These are phyloP conservation scores for Tipula helvola DNA, from an alignment of 2,888 invertebrate genomes.

Conservation along the genomic window DNA sequence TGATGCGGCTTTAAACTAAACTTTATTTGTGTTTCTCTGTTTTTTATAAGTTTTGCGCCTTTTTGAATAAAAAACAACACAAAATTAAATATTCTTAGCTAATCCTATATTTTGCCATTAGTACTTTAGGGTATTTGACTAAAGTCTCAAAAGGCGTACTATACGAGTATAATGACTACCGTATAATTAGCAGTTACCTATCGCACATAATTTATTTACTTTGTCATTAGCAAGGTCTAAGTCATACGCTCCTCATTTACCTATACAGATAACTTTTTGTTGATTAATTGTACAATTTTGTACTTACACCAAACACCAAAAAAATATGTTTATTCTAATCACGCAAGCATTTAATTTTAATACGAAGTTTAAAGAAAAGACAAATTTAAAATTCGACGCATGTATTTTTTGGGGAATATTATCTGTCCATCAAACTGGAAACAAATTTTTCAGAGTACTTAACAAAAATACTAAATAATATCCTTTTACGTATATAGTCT, in stretches of 20 bases:
- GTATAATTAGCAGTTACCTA: background rate
- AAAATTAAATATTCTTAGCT: too few species aligned
- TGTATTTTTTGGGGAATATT: background rate
- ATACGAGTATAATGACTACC: background rate
- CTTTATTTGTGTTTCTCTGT: too few species aligned
- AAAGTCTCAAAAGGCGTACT: too few species aligned
- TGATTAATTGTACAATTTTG: background rate
- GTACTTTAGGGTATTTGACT: too few species aligned
- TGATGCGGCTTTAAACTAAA: too few species aligned
- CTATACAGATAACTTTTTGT: too few species aligned
- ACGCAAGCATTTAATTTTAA: background rate
- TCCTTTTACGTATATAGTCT: background rate
- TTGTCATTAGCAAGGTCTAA: background rate
- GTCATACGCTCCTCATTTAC: background rate
- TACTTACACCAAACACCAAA: background rate
- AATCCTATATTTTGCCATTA: too few species aligned
- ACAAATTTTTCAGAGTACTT: background rate
- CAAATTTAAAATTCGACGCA: background rate
- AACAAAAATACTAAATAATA: background rate
- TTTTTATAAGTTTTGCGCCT: too few species aligned
- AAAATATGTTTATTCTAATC: background rate
- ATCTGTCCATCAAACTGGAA: background rate
- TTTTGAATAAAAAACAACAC: too few species aligned
- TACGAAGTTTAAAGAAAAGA: background rate
- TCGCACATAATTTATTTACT: background rate